Evolutionary conservation across 2,888 invertebrate species (phyloP).

Genomic region (Habrosyne pyritoides): DNA sequence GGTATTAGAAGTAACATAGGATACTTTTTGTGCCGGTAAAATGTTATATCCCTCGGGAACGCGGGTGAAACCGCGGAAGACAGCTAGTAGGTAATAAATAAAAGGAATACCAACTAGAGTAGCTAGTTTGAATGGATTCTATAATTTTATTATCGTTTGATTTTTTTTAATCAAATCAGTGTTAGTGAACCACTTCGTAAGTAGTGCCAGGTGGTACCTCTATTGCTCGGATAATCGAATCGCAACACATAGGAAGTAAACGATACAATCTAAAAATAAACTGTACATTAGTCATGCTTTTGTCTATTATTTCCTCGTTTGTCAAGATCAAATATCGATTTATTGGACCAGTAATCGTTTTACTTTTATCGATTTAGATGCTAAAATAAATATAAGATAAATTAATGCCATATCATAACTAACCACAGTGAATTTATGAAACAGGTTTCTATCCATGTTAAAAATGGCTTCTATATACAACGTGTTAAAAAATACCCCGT

Average conservation of each 20-base stretch:
- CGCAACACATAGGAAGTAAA: conserved; percentile 46
- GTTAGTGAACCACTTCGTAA: background rate
- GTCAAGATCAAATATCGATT: conserved; percentile 47
- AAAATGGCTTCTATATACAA: too few relatives aligned
- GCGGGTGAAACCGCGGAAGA: too few relatives aligned
- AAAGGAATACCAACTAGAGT: background rate
- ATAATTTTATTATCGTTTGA: too few relatives aligned
- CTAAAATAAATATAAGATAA: background rate
- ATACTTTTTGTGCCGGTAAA: too few relatives aligned
- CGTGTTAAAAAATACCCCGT: too few relatives aligned
- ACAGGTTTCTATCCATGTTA: too few relatives aligned
- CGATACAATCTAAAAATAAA: conserved; percentile 47
- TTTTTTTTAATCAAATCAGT: background rate
- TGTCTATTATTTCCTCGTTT: conserved; percentile 51
- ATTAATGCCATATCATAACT: too few relatives aligned
- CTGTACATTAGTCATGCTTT: conserved; percentile 38
- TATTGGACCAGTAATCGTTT: conserved; percentile 38
- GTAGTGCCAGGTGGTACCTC: conserved; percentile 18
- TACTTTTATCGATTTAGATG: conserved; percentile 11
- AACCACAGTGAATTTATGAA: too few relatives aligned
- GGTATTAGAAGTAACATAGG: too few relatives aligned
- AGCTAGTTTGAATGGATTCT: too few relatives aligned
- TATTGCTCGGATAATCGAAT: conserved; percentile 18
- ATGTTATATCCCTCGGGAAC: too few relatives aligned
- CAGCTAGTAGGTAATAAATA: too few relatives aligned